Evolutionary conservation across 2,797 vertebrate genomes (phyloP), one percentile per base, ranked within the genome.

Genomic region (Lagorchestes hirsutus): DNA sequence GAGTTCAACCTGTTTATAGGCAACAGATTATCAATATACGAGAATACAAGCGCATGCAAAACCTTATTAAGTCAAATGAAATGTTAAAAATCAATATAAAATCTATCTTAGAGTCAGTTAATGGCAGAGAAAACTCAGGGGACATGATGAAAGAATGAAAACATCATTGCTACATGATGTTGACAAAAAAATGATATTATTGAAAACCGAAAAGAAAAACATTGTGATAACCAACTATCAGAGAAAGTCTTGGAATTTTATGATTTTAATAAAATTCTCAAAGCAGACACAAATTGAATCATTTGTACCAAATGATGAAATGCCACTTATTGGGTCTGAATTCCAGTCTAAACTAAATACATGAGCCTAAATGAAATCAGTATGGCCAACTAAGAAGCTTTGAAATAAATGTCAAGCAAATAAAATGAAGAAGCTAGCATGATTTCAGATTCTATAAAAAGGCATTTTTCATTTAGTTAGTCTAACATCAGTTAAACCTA

Each of bases 11-110:
- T 97, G 55, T 96, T 98, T 94, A 96, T 34, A 94, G 98, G 93
- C 92, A 98, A 93, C 55, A 96, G 92, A 95, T 97, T 98, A 95
- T 96, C 97, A 98, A 98, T 91, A 93, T 97, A 97, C 97, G 93
- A 93, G 82, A 97, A 94, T 97, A 96, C 97, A 98, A 98, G 96
- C 96, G 52, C 92, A 96, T 94, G 54, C 54, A 97, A 97, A 92
- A 94, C 90, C 92, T 97, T 62, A 40, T 46, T 97, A 94, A 97
- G n/a, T 96, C 62, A 97, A 96, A 93, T 92, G 46, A 96, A 82
- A 93, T 29, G 11, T 95, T 96, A 96, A 82, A 58, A 98, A 97
- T 92, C 34, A 90, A 90, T 92, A 93, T 27, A 93, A 93, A 97
- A 95, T 24, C 54, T 95, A 24, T 40, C 22, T 0, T 55, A 52